Evolutionary conservation across 2,797 vertebrate genomes (phyloP), one percentile per base, ranked within the genome.

Genomic region (Gephyroberyx darwinii): DNA sequence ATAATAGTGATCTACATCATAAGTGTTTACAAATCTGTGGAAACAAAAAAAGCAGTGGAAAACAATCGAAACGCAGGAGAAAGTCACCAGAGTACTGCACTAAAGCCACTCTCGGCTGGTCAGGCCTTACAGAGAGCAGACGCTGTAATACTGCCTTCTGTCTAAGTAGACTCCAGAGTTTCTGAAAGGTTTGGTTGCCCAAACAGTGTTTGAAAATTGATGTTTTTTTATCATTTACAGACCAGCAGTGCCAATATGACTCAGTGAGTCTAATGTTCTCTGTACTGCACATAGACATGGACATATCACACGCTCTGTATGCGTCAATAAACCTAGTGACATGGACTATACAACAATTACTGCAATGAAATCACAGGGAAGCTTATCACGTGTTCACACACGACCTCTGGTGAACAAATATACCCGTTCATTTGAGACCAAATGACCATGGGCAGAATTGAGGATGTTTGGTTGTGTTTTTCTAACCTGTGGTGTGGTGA

Each of bases 201-300:
- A 31, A 74, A 78, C 35, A 61, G 51, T 65, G 64, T 72, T 54
- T 61, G 55, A 66, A 5, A 33, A 14, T 68, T 52, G 22, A 31
- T 53, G 39, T 59, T 79, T 59, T 79, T 77, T 78, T 66, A 51
- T 78, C 65, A 51, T 81, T 80, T 77, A 45, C 58, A 76, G 75
- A 86, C 85, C 79, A 70, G 81, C 67, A 80, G 87, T 91, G 88
- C 88, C 87, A 84, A 71, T 66, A 65, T 69, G 82, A 88, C 70
- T 76, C 68, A 17, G 74, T 16, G 69, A 78, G 71, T 83, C 69
- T 58, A 59, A 54, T 20, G 20, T 75, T 31, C 62, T 78, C 70
- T 67, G 69, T 53, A 62, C 75, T 75, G 73, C 65, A 65, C 37
- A 63, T 16, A 30, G 30, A 68, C 72, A 62, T 6, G 26, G 59